Percentiles rank a stretch among this genome's conserved stretches.
phyloP scores from a whole-genome alignment of 1,140 invertebrate genomes.

The Zaprionus ornatus region DNA sequence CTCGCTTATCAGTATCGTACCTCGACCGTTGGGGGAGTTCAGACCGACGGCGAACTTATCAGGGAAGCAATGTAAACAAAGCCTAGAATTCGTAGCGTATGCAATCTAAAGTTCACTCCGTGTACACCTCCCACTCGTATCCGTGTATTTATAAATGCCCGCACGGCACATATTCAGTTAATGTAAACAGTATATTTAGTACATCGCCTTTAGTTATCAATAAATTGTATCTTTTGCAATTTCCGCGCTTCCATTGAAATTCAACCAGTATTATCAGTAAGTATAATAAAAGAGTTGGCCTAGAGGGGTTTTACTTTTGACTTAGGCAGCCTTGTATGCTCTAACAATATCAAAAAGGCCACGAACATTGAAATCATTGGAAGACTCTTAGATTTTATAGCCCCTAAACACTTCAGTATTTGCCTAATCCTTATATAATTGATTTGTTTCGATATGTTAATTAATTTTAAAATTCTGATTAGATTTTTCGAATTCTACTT shows the following conservation, averaged over 20 bases:
- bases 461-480: too few species aligned
- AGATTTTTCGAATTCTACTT: too few species aligned
- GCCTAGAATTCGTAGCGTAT: constrained; percentile 5
- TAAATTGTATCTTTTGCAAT: constrained; percentile 20
- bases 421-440: background rate
- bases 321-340: background rate
- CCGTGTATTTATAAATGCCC: constrained; percentile 15
- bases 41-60: constrained; percentile 11
- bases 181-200: constrained; percentile 27
- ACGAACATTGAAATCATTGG: background rate
- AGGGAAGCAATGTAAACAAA: constrained; percentile 27
- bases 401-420: background rate
- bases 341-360: background rate
- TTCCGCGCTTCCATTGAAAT: background rate
- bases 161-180: background rate
- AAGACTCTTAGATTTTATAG: background rate
- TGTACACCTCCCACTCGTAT: constrained; percentile 6
- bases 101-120: constrained; percentile 26
- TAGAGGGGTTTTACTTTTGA: background rate
- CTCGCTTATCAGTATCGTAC: constrained; percentile 19
- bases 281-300: constrained; percentile 2
- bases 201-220: constrained; percentile 23
- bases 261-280: constrained; percentile 6
- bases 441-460: background rate
- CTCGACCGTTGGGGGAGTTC: background rate